phyloP scores from a whole-genome alignment of 2,888 invertebrate species.

The Hyppa rectilinea region DNA sequence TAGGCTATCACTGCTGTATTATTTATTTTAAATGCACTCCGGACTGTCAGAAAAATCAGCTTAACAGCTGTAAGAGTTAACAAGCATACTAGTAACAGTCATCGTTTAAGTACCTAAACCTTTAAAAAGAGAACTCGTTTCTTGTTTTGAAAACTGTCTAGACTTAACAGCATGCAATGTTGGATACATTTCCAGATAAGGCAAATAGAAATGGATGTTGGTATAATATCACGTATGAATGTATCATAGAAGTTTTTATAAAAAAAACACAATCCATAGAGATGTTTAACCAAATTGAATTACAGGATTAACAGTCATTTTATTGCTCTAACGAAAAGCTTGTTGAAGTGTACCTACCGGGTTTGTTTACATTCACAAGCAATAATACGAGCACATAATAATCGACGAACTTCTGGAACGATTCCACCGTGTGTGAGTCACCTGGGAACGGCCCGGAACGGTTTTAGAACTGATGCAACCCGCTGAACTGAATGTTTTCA shows the following conservation, averaged over 20 bases:
- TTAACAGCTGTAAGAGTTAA: neutral
- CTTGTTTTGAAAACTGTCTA: neutral
- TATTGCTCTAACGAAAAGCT: conserved; percentile 29
- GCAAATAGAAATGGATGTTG: neutral
- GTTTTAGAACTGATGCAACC: conserved; percentile 86
- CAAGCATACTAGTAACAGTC: too few relatives aligned
- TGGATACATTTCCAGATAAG: neutral
- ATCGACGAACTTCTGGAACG: conserved; percentile 81
- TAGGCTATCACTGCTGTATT: too few relatives aligned
- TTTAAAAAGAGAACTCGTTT: neutral
- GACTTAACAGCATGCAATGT: neutral
- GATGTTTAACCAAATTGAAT: conserved; percentile 21
- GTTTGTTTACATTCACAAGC: conserved; percentile 59
- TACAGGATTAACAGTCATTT: conserved; percentile 25
- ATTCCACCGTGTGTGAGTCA: conserved; percentile 83
- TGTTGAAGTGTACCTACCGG: conserved; percentile 38
- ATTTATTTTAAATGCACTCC: neutral
- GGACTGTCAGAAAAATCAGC: neutral
- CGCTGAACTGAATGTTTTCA: conserved; percentile 69
- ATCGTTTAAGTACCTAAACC: too few relatives aligned
- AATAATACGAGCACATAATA: conserved; percentile 59
- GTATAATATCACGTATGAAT: conserved; percentile 12
- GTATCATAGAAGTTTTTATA: neutral
- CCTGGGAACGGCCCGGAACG: conserved; percentile 73
- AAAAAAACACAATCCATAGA: conserved; percentile 13